Evolutionary conservation across 2,113 vertebrate genomes (phyloP).

Genomic region (Bubalus kerabau): DNA sequence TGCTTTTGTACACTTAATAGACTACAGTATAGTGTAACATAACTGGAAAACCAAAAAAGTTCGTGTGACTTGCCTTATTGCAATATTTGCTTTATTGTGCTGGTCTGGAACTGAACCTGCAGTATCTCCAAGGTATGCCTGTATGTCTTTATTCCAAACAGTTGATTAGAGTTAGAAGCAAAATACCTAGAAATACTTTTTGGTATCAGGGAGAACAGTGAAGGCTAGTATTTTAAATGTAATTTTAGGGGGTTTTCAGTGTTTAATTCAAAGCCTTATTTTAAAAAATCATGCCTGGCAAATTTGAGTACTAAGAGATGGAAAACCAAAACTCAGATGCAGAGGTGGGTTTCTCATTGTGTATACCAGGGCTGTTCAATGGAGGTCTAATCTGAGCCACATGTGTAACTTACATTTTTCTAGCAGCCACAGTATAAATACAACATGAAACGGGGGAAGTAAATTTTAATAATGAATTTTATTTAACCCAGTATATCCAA

Average conservation of each 20-base stretch:
- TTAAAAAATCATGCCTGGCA: background rate
- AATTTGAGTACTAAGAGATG: background rate
- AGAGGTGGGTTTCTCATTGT: background rate
- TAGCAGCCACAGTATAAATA: background rate
- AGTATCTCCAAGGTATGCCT: background rate
- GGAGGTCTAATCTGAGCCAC: background rate
- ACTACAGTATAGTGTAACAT: background rate
- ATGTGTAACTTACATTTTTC: background rate
- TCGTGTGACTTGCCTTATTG: background rate
- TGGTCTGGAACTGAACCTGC: background rate
- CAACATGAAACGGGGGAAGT: background rate
- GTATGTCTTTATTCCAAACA: background rate
- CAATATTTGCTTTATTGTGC: background rate
- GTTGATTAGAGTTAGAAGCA: background rate
- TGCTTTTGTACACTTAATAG: background rate
- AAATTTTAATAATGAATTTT: background rate
- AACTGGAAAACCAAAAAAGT: background rate
- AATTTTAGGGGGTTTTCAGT: background rate
- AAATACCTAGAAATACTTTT: background rate
- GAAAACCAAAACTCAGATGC: background rate
- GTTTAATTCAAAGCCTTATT: background rate
- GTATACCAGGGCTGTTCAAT: background rate
- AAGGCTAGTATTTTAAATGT: slow-evolving; percentile 26
- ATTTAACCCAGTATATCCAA: background rate
- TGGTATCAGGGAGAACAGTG: background rate